Conservation (phyloP, 2,113 vertebrate genomes). For the Noturus placidus region DNA sequence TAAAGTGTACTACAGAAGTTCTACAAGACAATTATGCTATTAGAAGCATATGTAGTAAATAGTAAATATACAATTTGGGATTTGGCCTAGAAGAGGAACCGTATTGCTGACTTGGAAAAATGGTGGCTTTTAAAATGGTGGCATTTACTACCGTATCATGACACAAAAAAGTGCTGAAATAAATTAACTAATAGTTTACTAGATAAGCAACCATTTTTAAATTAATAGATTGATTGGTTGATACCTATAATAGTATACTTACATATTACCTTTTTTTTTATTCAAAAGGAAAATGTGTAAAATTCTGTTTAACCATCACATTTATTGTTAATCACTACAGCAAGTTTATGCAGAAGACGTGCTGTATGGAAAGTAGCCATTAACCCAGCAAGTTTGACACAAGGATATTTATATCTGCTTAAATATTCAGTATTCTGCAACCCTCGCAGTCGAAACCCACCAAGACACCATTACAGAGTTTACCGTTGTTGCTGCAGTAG, state of each 20-base stretch:
- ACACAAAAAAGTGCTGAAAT: background rate
- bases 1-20: background rate
- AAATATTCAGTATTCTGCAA: background rate
- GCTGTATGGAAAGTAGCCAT: background rate
- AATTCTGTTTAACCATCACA: background rate
- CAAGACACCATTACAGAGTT: background rate
- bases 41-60: background rate
- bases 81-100: background rate
- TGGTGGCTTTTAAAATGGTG: too few species aligned
- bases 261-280: too few species aligned
- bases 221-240: too few species aligned
- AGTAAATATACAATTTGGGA: background rate
- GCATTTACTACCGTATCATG: background rate
- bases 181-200: background rate
- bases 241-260: background rate
- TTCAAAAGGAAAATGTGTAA: too few species aligned
- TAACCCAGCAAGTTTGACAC: background rate
- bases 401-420: too few species aligned
- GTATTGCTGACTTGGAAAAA: background rate
- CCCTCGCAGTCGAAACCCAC: background rate
- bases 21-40: background rate
- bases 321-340: background rate
- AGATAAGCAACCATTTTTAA: background rate
- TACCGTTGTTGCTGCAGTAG: background rate
- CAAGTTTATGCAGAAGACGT: background rate